Evolutionary conservation across 30 jellyfish, hydroid and myxozoan genomes (phyloP).

Genomic region (Hydra vulgaris): DNA sequence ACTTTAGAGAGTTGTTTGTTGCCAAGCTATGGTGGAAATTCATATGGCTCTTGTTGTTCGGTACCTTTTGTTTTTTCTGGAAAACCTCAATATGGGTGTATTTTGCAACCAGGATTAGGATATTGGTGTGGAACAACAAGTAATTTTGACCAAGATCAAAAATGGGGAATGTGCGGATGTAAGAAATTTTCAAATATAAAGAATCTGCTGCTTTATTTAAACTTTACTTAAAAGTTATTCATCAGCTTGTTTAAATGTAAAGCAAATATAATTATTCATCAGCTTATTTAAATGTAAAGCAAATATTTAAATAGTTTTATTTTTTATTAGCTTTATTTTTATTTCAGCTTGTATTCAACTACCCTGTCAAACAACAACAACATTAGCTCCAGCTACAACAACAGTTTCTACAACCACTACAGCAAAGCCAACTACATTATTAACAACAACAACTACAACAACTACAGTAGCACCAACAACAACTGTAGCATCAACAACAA

Average conservation of each 20-base stretch:
- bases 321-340: not conserved
- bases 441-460: conserved; percentile 27
- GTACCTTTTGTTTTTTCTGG: conserved; percentile 74
- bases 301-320: no score
- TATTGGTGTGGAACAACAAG: conserved; percentile 85
- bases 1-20: conserved; percentile 25
- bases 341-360: conserved; percentile 22
- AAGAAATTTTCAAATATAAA: conserved; percentile 4
- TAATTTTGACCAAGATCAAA: conserved; percentile 63
- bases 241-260: no score
- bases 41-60: conserved; percentile 71
- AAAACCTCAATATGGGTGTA: conserved; percentile 47
- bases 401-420: conserved; percentile 17
- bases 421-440: conserved; percentile 7
- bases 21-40: conserved; percentile 69
- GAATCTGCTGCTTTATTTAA: not conserved
- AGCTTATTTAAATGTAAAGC: no score
- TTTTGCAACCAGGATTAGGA: conserved; percentile 36
- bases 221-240: no score
- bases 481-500: not conserved
- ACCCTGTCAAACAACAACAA: conserved; percentile 38
- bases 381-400: conserved; percentile 41
- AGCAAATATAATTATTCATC: no score
- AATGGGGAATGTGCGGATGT: conserved; percentile 86
- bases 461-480: conserved; percentile 36